Evolutionary conservation across 2,888 invertebrate species (phyloP).

Genomic region (Noctua comes): DNA sequence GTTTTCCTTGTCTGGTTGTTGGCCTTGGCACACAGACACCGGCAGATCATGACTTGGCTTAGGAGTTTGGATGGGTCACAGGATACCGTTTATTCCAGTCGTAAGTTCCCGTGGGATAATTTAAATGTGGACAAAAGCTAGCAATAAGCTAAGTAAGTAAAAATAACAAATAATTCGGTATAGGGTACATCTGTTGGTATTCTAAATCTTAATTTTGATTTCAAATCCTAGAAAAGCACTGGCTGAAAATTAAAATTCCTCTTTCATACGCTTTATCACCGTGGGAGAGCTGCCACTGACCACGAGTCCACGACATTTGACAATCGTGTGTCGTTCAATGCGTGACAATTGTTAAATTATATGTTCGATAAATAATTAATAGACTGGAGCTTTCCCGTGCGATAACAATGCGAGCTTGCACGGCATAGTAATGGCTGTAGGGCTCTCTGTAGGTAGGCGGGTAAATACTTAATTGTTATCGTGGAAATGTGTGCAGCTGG

Average conservation of each 20-base stretch:
- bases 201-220: neutral
- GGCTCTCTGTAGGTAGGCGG: neutral
- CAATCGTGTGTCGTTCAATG: constrained; percentile 53
- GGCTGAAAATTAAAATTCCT: neutral
- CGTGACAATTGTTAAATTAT: constrained; percentile 57
- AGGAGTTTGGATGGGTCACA: neutral
- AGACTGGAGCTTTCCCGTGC: constrained; percentile 49
- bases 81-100: neutral
- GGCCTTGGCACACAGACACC: neutral
- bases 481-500: constrained; percentile 34
- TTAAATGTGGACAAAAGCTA: neutral
- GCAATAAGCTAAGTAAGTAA: neutral
- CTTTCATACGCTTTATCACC: neutral
- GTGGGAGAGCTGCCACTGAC: constrained; percentile 23
- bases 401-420: constrained; percentile 22
- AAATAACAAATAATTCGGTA: neutral
- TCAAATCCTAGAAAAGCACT: neutral
- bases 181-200: neutral
- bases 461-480: neutral
- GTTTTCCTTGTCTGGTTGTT: neutral
- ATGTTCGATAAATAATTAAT: constrained; percentile 61
- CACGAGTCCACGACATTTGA: constrained; percentile 50
- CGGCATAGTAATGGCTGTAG: constrained; percentile 8
- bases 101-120: neutral
- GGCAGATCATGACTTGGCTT: neutral